Conservation (phyloP, 2,113 vertebrate genomes). For the Lycaon pictus region DNA sequence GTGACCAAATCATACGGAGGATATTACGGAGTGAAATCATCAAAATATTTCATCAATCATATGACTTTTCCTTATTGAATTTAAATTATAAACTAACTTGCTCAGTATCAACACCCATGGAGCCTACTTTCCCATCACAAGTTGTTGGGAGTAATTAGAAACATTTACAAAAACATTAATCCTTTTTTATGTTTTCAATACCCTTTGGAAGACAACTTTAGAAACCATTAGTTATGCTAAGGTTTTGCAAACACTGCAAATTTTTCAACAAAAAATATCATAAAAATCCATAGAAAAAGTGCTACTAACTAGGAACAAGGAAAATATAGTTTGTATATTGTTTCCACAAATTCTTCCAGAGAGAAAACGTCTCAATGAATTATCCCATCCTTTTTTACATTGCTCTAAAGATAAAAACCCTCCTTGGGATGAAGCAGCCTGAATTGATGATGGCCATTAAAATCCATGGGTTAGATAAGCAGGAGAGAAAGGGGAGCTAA, state of each 20-base stretch:
- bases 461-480: constrained; percentile 43
- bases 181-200: constrained; percentile 71
- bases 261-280: constrained; percentile 78
- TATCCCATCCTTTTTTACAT: background rate
- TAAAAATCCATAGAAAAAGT: constrained; percentile 73
- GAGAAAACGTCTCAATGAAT: constrained; percentile 35
- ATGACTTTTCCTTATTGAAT: constrained; percentile 45
- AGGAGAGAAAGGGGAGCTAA: background rate
- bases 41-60: constrained; percentile 24
- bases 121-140: background rate
- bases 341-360: constrained; percentile 43
- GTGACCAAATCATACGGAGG: constrained; percentile 9
- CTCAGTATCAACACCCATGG: background rate
- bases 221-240: constrained; percentile 74
- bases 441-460: constrained; percentile 46
- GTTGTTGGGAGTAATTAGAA: constrained; percentile 45
- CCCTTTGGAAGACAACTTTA: constrained; percentile 73
- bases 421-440: constrained; percentile 37
- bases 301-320: constrained; percentile 35
- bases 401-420: constrained; percentile 52
- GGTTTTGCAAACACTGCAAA: constrained; percentile 77
- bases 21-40: constrained; percentile 39
- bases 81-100: constrained; percentile 50
- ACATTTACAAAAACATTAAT: constrained; percentile 38
- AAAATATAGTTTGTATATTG: constrained; percentile 34